These are phyloP conservation scores for Helleia helle DNA, from an alignment of 2,888 invertebrate species.

Conservation along the genomic window DNA sequence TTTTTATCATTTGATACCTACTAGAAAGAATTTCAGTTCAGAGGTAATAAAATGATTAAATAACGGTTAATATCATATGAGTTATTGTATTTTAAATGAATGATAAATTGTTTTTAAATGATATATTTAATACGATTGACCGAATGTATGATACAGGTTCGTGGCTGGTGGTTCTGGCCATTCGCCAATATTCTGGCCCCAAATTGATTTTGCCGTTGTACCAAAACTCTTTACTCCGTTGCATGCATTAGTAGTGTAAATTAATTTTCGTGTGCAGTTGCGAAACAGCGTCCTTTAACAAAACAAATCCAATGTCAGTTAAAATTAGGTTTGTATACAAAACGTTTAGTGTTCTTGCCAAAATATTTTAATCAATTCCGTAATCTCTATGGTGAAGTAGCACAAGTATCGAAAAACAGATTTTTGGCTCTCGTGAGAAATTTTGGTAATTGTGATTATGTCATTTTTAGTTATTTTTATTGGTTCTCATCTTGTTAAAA, in stretches of 20 bases:
- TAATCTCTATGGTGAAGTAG: no score
- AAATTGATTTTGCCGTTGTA: constrained; percentile 66
- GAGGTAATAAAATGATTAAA: no score
- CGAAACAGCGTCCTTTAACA: constrained; percentile 14
- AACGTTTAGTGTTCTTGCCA: constrained; percentile 8
- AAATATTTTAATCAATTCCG: constrained; percentile 7
- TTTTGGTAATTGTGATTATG: no score
- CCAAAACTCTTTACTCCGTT: constrained; percentile 48
- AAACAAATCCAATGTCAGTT: constrained; percentile 14
- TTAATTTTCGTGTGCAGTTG: constrained; percentile 35
- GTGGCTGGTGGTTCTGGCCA: constrained; percentile 41
- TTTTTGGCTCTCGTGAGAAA: no score
- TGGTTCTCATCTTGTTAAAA: no score
- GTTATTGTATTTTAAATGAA: neutral
- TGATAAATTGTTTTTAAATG: constrained; percentile 11
- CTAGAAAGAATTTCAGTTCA: no score
- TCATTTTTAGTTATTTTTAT: no score
- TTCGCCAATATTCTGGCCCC: constrained; percentile 53
- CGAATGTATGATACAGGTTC: constrained; percentile 34
- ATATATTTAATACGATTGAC: constrained; percentile 30
- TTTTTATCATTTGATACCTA: no score
- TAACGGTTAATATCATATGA: neutral
- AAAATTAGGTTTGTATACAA: constrained; percentile 13
- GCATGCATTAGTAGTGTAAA: constrained; percentile 48
- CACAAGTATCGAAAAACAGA: no score